These are phyloP conservation scores for Alloplasta piceator DNA, from an alignment of 2,888 invertebrate genomes.

Conservation along the genomic window DNA sequence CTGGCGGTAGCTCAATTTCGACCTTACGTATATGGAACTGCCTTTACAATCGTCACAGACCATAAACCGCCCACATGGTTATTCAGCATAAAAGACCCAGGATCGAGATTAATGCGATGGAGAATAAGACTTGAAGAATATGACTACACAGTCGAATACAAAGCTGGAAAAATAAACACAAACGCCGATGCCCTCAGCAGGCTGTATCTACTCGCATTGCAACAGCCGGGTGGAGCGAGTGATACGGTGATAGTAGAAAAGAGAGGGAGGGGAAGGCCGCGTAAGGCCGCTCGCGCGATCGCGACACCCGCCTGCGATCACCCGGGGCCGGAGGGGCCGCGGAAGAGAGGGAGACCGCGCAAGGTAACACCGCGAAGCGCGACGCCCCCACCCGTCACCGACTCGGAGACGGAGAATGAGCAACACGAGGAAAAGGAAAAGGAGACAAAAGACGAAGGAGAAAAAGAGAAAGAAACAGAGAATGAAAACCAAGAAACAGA, in stretches of 20 bases:
- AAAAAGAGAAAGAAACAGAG: constrained; percentile 15
- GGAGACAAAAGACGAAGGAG: constrained; percentile 9
- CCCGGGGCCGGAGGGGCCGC: too few species aligned
- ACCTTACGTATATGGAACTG: constrained; percentile 74
- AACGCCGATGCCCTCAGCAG: constrained; percentile 28
- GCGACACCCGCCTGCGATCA: too few species aligned
- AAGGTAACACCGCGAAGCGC: not conserved
- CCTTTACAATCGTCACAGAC: constrained; percentile 74
- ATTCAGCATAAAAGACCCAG: constrained; percentile 7
- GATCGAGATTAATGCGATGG: constrained; percentile 30
- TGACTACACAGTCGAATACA: constrained; percentile 22
- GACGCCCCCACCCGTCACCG: not conserved
- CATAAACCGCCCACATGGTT: constrained; percentile 55
- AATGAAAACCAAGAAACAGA: not conserved
- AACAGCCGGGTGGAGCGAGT: not conserved
- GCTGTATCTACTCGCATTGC: not conserved
- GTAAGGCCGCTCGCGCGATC: too few species aligned
- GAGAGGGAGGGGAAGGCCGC: too few species aligned
- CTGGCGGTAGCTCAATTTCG: constrained; percentile 74
- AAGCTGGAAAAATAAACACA: constrained; percentile 21
- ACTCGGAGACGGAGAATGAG: not conserved
- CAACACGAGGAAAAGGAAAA: constrained; percentile 1
- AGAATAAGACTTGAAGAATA: constrained; percentile 15
- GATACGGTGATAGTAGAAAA: too few species aligned
- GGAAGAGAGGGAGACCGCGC: not conserved